Percentiles rank a stretch among this genome's conserved stretches.
These are phyloP conservation scores for Labeo calbasu DNA, from an alignment of 2,797 vertebrate genomes.

Conservation along the genomic window DNA sequence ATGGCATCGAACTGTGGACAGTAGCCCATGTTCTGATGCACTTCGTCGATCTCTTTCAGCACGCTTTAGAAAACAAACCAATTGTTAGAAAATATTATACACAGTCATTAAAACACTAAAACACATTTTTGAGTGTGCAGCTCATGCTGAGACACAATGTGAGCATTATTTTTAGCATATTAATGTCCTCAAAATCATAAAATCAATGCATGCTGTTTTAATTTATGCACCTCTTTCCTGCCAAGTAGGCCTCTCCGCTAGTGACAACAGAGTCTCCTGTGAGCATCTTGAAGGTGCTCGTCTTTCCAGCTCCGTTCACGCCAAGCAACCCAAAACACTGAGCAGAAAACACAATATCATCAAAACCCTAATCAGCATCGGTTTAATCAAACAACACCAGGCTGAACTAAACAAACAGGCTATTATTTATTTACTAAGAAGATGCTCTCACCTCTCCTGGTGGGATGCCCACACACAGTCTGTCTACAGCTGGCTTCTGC, in stretches of 20 bases:
- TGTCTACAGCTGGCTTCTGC: constrained; percentile 94
- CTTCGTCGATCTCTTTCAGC: constrained; percentile 88
- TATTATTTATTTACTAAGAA: neutral
- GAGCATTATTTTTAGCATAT: neutral
- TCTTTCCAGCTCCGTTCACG: constrained; percentile 97
- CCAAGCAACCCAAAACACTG: constrained; percentile 97
- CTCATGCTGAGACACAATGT: neutral
- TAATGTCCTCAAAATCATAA: neutral
- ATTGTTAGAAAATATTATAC: neutral
- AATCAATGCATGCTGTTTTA: neutral
- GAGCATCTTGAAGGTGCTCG: constrained; percentile 98
- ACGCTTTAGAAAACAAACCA: constrained; percentile 76
- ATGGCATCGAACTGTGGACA: constrained; percentile 98
- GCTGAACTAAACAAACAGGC: neutral
- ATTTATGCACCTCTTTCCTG: constrained; percentile 86
- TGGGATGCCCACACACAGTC: constrained; percentile 94
- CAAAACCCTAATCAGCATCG: neutral
- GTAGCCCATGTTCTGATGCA: constrained; percentile 98
- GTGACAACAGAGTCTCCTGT: constrained; percentile 88
- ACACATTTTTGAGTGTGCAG: neutral
- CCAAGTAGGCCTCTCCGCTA: constrained; percentile 91
- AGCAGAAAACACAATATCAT: constrained; percentile 34
- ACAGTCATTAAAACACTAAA: neutral
- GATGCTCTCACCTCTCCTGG: constrained; percentile 87
- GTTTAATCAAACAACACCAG: neutral